Base-by-base conservation (phyloP, 1,140 invertebrate species). In the Wiebesia pumilae region DNA sequence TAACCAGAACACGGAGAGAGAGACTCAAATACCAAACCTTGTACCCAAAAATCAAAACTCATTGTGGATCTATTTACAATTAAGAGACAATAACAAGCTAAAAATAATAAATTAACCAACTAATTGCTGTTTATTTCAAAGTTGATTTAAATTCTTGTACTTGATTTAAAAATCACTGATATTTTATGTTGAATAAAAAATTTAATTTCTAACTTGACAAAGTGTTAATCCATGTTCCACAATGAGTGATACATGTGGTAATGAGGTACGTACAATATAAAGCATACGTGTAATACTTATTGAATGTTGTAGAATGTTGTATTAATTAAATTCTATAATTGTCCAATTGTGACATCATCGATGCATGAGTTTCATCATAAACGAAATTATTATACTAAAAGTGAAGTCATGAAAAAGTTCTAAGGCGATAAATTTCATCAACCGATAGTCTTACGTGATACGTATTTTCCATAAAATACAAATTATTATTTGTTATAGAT, bases 11-110 rank as follows among this genome's bases (percentile, higher is more conserved):
- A 83, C 33, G 85, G 85, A 86, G 85, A 86, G 85, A 86, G 80
- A 86, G 85, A 86, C 85, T 86, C 85, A 69, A 86, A 78, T 86
- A 43, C 80, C 80, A 83, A 86, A 67, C 54, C 81, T 82, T 78
- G 19, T 83, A 69, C 81, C 80, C 21, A 43, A 78, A 35, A 54
- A 82, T 82, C 43, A 81, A 65, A 86, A 33, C 80, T 86, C 85
- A 78, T 83, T 86, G 85, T 86, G 79, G 79, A 81, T 43, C 19
- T 35, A 35, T 79, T 81, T 81, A 73, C 43, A 30, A 79, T 86
- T 81, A 51, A 81, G 0, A 47, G 84, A 86, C 84, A 86, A 86
- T 86, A 85, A 84, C 43, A 62, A 35, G 6, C 6, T 14, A 78
- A 51, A 58, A 80, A 6, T 3, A 79, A 71, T 38, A 71, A 2